These are phyloP conservation scores for Leptopilina drosophilae DNA, from an alignment of 2,888 invertebrate genomes.

Conservation along the genomic window DNA sequence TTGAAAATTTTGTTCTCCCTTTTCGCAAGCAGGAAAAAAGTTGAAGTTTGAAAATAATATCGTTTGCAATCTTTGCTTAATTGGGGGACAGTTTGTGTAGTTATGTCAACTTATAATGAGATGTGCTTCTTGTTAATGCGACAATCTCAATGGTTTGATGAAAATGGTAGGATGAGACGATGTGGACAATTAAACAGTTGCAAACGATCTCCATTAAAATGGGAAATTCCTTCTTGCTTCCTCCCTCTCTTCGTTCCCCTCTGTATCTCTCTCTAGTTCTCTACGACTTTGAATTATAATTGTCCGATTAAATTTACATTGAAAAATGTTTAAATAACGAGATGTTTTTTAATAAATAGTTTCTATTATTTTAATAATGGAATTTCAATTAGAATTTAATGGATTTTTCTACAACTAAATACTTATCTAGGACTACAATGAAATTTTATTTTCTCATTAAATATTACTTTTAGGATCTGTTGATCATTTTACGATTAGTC, in stretches of 20 bases:
- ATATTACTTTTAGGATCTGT: too few relatives aligned
- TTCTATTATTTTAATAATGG: not conserved
- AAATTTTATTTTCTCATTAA: too few relatives aligned
- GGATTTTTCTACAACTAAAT: not conserved
- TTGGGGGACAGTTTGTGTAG: conserved; percentile 59
- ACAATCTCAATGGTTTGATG: conserved; percentile 42
- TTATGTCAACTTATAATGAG: conserved; percentile 63
- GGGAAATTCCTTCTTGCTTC: conserved; percentile 36
- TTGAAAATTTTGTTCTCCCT: not conserved
- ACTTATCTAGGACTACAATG: too few relatives aligned
- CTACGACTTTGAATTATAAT: conserved; percentile 18
- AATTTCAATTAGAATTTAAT: not conserved
- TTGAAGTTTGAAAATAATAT: conserved; percentile 58
- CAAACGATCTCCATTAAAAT: conserved; percentile 62
- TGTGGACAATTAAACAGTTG: conserved; percentile 60
- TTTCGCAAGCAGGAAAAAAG: not conserved
- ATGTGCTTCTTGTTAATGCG: conserved; percentile 61
- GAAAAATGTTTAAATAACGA: not conserved
- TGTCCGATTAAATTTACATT: not conserved
- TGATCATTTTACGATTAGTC: too few relatives aligned
- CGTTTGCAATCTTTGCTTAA: conserved; percentile 58
- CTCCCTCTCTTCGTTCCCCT: not conserved
- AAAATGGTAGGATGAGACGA: conserved; percentile 47
- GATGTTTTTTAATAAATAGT: not conserved
- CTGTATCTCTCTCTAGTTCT: not conserved